Evolutionary conservation across 2,113 vertebrate species (phyloP).

Genomic region (Salvelinus sp.): DNA sequence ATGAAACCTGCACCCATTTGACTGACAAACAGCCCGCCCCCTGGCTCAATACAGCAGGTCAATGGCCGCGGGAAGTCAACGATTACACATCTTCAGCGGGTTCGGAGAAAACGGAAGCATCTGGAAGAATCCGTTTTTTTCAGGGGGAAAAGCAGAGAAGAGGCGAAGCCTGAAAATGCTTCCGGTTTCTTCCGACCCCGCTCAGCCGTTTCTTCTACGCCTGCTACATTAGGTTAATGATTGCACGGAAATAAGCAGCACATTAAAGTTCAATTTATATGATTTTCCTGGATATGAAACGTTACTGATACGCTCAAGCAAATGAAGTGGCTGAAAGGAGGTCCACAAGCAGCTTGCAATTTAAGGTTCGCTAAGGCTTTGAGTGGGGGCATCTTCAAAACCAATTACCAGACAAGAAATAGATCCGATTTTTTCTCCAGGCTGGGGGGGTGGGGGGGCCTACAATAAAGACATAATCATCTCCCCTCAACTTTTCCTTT

Average conservation of each 20-base stretch:
- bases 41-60: conserved; percentile 38
- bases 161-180: too few relatives aligned
- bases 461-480: conserved; percentile 86
- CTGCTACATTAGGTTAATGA: conserved; percentile 45
- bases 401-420: conserved; percentile 83
- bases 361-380: conserved; percentile 66
- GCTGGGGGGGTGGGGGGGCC: conserved; percentile 51
- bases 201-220: too few relatives aligned
- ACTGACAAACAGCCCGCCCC: conserved; percentile 53
- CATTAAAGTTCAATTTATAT: conserved; percentile 75
- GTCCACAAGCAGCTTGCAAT: conserved; percentile 64
- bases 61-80: conserved; percentile 57
- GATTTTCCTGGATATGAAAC: conserved; percentile 74
- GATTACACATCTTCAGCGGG: conserved; percentile 41
- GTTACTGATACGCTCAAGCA: conserved; percentile 73
- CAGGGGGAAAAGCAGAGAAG: too few relatives aligned
- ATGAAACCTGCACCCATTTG: conserved; percentile 29
- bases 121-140: too few relatives aligned
- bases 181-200: too few relatives aligned
- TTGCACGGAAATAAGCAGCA: conserved; percentile 63
- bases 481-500: conserved; percentile 81
- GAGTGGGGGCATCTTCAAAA: conserved; percentile 78
- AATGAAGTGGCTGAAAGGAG: conserved; percentile 75
- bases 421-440: conserved; percentile 76
- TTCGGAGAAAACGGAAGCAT: conserved; percentile 6